Evolutionary conservation across 2,888 invertebrate species (phyloP), one percentile per base, ranked within the genome.

Genomic region (Sphaeridia pumilis): DNA sequence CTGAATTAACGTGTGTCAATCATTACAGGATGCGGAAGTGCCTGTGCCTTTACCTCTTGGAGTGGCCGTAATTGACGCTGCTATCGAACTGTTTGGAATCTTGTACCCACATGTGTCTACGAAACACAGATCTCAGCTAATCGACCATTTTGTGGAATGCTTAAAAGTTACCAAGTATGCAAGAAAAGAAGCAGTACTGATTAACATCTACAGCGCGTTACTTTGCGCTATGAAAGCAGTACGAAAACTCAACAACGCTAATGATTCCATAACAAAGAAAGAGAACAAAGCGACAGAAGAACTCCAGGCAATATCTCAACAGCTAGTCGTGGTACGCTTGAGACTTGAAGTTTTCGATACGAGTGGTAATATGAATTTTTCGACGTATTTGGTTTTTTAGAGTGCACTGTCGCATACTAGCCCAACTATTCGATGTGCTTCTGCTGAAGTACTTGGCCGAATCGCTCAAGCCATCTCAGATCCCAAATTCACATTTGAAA

Each of bases 121-220:
- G 67, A 98, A 97, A 69, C 97, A 98, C 72, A 81, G 94, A 67
- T 78, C 94, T 52, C 97, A 98, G 75, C 93, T 99, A 85, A 74
- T 98, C 48, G 90, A 94, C 62, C 97, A 98, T 69, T 98, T 98
- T 69, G 80, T 82, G 22, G 95, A 95, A 69, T 94, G 93, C 58
- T 64, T 63, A n/a, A 65, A 61, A 58, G 61, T 63, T 69, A 88
- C 92, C 0, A 94, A 94, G 69, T 89, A 89, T 12, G 81, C 83
- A 0, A 78, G 94, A 12, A 93, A 93, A 67, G 94, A 95, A 70
- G 94, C 94, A 1, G 85, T 86, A 20, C 94, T 95, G 71, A 85
- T 94, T 74, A 98, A 98, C 70, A 87, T 97, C 49, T 90, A 94
- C 70, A 90, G 94, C 0, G 93, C 95, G 0, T 73, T 97, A 25